These are phyloP conservation scores for Lasiommata megera DNA, from an alignment of 2,888 invertebrate genomes.

Conservation along the genomic window DNA sequence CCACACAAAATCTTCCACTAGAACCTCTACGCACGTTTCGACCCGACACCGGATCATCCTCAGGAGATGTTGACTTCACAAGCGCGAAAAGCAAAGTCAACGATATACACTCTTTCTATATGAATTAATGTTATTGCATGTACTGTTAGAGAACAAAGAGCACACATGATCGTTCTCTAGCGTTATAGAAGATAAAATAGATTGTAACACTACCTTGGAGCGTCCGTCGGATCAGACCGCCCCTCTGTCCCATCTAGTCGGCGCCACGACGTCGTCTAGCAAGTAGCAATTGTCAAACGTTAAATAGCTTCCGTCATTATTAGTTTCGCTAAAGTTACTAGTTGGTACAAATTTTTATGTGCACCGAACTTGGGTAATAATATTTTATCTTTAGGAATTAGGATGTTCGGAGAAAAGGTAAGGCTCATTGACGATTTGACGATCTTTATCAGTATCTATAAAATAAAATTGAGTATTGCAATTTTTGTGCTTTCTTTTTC, in stretches of 20 bases:
- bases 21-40: too few species aligned
- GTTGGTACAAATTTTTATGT: constrained; percentile 18
- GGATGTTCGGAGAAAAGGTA: background rate
- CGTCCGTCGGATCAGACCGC: constrained; percentile 33
- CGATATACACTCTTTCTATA: too few species aligned
- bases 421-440: background rate
- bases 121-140: too few species aligned
- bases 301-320: constrained; percentile 60
- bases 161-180: background rate
- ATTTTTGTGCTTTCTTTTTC: too few species aligned
- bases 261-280: constrained; percentile 42
- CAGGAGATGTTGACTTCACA: too few species aligned
- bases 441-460: background rate
- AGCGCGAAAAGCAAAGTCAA: too few species aligned
- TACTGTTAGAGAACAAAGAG: too few species aligned
- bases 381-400: constrained; percentile 18
- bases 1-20: too few species aligned
- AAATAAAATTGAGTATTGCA: too few species aligned
- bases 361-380: constrained; percentile 21
- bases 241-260: constrained; percentile 45
- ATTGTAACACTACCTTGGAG: background rate
- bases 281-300: constrained; percentile 65
- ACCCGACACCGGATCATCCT: too few species aligned
- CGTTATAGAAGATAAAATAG: background rate
- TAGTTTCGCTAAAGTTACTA: constrained; percentile 27